phyloP scores from a whole-genome alignment of 2,113 vertebrate genomes.

The Jacana jacana region DNA sequence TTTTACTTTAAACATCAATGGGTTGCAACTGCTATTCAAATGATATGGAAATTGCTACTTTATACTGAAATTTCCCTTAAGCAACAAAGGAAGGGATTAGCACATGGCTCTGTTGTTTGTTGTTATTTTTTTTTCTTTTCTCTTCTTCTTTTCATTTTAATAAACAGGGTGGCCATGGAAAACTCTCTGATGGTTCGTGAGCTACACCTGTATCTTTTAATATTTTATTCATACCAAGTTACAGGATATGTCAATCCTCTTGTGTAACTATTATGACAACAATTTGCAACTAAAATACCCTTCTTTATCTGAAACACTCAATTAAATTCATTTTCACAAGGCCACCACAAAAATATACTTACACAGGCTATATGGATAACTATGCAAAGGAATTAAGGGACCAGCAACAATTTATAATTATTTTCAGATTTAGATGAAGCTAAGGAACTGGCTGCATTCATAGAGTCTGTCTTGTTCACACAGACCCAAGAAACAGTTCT shows the following conservation, averaged over 20 bases:
- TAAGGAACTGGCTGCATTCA: background rate
- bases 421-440: background rate
- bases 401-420: background rate
- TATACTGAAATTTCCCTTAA: slow-evolving; percentile 48
- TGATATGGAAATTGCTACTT: slow-evolving; percentile 66
- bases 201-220: slow-evolving; percentile 8
- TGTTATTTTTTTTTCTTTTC: background rate
- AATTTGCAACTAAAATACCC: background rate
- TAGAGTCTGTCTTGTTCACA: background rate
- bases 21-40: slow-evolving; percentile 65
- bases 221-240: background rate
- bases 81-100: slow-evolving; percentile 55
- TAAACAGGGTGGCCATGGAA: background rate
- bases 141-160: background rate
- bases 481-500: background rate
- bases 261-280: background rate
- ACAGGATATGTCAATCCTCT: background rate
- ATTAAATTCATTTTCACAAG: background rate
- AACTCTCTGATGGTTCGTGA: slow-evolving; percentile 3
- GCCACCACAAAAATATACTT: background rate
- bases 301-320: background rate
- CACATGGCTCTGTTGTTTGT: background rate
- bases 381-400: background rate
- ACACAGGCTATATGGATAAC: background rate
- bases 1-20: slow-evolving; percentile 46